Evolutionary conservation across 1,140 invertebrate genomes (phyloP), one percentile per base, ranked within the genome.

Genomic region (Cotesia typhae): DNA sequence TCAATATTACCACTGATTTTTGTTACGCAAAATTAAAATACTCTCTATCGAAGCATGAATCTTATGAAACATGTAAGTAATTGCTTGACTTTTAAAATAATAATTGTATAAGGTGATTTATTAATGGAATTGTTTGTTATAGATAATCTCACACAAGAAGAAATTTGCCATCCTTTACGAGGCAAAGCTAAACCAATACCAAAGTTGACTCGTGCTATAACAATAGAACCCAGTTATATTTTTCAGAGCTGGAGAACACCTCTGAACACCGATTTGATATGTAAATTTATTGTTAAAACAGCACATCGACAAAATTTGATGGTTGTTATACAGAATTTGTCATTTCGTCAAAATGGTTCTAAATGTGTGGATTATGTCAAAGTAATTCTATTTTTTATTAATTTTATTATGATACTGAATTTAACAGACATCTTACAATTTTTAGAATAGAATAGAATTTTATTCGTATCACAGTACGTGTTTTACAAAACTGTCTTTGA

Each of bases 271-370:
- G 69, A 80, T 67, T 73, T 78, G 57, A n/a, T 55, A 4, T 85
- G 83, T 36, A 81, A 73, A 35, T 85, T 81, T 52, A 69, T 70
- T 4, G 67, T 84, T 36, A 79, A 76, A 68, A 70, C 78, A 4
- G 28, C 35, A 0, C 78, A 79, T 51, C 73, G 67, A 0, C 73
- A 77, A 7, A 78, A 80, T 4, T 47, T 85, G 1, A 82, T 84
- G 20, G 82, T 77, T n/a, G 82, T 84, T 3, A 77, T 85, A 28
- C 83, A 85, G 53, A 80, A 72, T 41, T 79, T 84, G 75, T 79
- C 77, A 53, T 77, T 85, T 4, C 74, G 84, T 36, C 70, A 53
- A 5, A 78, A 80, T 53, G 76, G 67, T 4, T 74, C 64, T 4
- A 36, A 74, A 1, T 85, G 84, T 38, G 12, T 84, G 10, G 84